Evolutionary conservation across 2,888 invertebrate genomes (phyloP), one percentile per base, ranked within the genome.

Genomic region (Seira ritae): DNA sequence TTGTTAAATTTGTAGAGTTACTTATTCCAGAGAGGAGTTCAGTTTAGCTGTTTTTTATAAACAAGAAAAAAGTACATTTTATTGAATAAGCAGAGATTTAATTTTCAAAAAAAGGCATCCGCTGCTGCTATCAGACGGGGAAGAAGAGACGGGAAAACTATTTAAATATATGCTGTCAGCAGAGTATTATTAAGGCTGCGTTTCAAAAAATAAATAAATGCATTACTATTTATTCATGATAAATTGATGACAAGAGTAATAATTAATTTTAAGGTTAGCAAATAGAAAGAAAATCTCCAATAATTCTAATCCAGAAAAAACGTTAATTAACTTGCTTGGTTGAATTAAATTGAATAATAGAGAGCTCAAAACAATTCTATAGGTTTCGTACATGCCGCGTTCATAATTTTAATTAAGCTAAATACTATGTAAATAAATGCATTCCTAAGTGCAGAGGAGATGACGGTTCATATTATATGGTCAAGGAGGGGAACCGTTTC

Each of bases 111-210:
- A 37, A 68, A 68, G 10, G 66, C 22, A 20, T 60, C 60, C 50
- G 15, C n/a, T 46, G 10, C 50, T 15, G 15, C 50, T 20, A 66
- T 23, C 66, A n/a, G n/a, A 23, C 12, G 1, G 12, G 3, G 22
- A 66, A 66, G 10, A 66, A 66, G 17, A 2, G 22, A 66, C 12
- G 24, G 15, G 15, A 55, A 55, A 17, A 31, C 2, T 55, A 55
- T 55, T 42, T 42, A 42, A 6, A 8, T 42, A 42, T n/a, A 70
- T 20, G 50, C 55, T 67, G 60, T 74, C 72, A 69, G 74, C 72
- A 69, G 74, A 81, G 81, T 81, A 81, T 81, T 81, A 81, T 46
- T 69, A 80, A 69, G 80, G 74, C 80, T 80, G 73, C 66, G 55
- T 23, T 55, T 60, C 12, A 24, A 31, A 72, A 31, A 66, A 66